phyloP scores from a whole-genome alignment of 2,888 invertebrate genomes.

The Chrysodeixis includens region DNA sequence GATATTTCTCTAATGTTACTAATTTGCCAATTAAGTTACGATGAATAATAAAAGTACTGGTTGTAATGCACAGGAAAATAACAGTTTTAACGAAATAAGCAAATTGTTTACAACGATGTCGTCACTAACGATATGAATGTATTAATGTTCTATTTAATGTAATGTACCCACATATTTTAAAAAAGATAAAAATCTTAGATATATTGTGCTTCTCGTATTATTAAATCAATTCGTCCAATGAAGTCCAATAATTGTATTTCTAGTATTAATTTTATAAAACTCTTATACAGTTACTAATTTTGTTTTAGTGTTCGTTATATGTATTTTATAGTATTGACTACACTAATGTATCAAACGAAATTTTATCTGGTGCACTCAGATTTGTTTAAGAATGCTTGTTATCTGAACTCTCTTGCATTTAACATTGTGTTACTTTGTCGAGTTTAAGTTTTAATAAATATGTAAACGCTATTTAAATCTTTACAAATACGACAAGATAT shows the following conservation, averaged over 20 bases:
- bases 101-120: not conserved
- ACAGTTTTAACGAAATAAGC: not conserved
- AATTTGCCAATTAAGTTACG: not conserved
- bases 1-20: not conserved
- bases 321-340: not conserved
- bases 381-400: not conserved
- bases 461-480: conserved; percentile 3
- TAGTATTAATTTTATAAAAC: not conserved
- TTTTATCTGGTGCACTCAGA: not conserved
- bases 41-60: not conserved
- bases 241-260: not conserved
- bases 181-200: not conserved
- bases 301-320: not conserved
- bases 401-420: not conserved
- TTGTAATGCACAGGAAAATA: not conserved
- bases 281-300: not conserved
- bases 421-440: not conserved
- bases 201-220: not conserved
- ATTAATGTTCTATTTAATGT: not conserved
- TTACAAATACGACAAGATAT: conserved; percentile 34
- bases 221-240: conserved; percentile 4
- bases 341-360: not conserved
- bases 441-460: not conserved
- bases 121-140: not conserved
- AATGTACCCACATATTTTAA: not conserved